Conservation (phyloP, 2,888 invertebrate species). For the Augiades crinisus region DNA sequence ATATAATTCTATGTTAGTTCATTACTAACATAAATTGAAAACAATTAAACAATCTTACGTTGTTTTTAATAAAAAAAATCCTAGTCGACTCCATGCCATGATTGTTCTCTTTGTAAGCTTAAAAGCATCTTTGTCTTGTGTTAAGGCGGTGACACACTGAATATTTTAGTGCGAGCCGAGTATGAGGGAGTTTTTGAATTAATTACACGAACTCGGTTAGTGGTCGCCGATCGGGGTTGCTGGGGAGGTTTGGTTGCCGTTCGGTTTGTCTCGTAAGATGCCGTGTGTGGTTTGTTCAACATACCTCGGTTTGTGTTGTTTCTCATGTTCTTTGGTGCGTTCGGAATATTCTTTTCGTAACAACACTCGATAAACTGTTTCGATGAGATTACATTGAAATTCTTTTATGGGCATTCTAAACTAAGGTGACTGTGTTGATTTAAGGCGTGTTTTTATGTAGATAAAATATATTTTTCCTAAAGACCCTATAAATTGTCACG, state of each 20-base stretch:
- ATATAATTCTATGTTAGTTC: too few relatives aligned
- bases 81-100: conserved; percentile 12
- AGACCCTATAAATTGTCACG: too few relatives aligned
- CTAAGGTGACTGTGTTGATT: too few relatives aligned
- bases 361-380: too few relatives aligned
- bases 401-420: too few relatives aligned
- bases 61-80: too few relatives aligned
- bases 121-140: conserved; percentile 78
- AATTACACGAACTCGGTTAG: conserved; percentile 41
- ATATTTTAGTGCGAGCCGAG: conserved; percentile 52
- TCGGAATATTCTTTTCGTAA: too few relatives aligned
- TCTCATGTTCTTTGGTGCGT: too few relatives aligned
- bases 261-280: not conserved
- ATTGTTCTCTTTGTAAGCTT: conserved; percentile 48
- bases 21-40: not conserved
- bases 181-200: conserved; percentile 50
- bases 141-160: conserved; percentile 66
- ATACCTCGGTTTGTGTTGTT: too few relatives aligned
- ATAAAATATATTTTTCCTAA: too few relatives aligned
- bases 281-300: not conserved
- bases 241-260: not conserved
- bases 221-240: conserved; percentile 14
- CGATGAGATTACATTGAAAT: too few relatives aligned
- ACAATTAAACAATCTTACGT: conserved; percentile 14
- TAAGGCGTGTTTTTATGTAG: too few relatives aligned